Percentiles rank a stretch among this genome's conserved stretches.
phyloP scores from a whole-genome alignment of 2,113 vertebrate genomes.

The Mormyrus iriodes region DNA sequence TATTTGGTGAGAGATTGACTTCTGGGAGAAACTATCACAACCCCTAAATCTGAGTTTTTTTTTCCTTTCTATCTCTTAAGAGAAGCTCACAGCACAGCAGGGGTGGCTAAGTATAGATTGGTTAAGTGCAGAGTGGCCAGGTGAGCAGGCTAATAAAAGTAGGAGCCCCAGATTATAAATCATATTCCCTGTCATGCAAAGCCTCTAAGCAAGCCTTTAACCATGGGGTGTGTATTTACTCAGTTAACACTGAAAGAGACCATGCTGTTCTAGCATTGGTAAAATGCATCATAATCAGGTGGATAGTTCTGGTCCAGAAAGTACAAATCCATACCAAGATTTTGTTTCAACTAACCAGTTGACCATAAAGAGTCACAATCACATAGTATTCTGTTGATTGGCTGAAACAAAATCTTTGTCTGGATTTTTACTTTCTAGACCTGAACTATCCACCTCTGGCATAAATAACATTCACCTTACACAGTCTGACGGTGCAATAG shows the following conservation, averaged over 20 bases:
- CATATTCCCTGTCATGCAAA: not conserved
- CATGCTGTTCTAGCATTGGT: not conserved
- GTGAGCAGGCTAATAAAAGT: constrained; percentile 1
- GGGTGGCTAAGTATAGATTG: not conserved
- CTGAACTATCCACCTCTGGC: not conserved
- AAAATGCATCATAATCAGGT: not conserved
- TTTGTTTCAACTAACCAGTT: not conserved
- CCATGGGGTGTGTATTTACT: not conserved
- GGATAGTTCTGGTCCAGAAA: not conserved
- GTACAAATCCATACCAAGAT: not conserved
- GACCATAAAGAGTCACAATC: not conserved
- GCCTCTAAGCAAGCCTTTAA: not conserved
- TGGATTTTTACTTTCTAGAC: not conserved
- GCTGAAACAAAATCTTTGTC: not conserved
- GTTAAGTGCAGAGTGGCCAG: not conserved
- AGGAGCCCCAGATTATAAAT: not conserved
- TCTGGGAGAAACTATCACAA: not conserved
- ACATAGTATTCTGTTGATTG: not conserved
- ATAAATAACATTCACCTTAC: not conserved
- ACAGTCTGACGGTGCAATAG: not conserved
- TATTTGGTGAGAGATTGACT: not conserved
- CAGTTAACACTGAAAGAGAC: not conserved
- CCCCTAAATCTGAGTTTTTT: not conserved
- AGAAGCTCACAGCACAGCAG: not conserved
- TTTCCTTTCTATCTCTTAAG: not conserved